Base-by-base conservation (phyloP, 2,797 vertebrate species). In the Hippopotamyrus pictus region DNA sequence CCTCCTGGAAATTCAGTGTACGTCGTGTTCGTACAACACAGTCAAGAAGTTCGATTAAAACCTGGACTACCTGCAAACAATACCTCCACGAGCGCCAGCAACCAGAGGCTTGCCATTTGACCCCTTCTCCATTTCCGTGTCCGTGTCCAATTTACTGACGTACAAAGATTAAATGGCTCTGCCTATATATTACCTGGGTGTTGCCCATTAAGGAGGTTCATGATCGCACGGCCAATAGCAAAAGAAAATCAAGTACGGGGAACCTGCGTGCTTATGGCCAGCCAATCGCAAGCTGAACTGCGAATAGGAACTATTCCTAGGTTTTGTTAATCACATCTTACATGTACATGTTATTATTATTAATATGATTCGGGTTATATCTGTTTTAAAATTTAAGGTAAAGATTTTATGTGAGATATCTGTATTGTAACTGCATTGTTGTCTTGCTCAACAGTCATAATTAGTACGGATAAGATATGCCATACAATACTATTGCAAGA, bases 41-140 rank as follows among this genome's bases (percentile, higher is more conserved):
- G 3, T 84, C 22, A 84, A 86, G 25, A 29, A 86, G 50, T 33
- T 53, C 7, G 84, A 86, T 37, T 37, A 29, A 86, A 57, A 54
- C 25, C 22, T 9, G 0, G 37, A 88, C 37, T 91, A 96, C 95
- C 95, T 95, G 93, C 95, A 95, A 7, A 86, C 62, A 57, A 92
- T 90, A 87, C 53, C 88, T 9, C 17, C 88, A 12, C n/a, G 44
- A 48, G 83, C 54, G 46, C 62, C 0, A 44, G 6, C 0, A 1
- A n/a, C 84, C 59, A 90, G 86, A 0, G 90, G 54, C 0, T 89
- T 90, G 25, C 65, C 19, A 29, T n/a, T 0, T 0, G 90, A 53
- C 12, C 85, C 5, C 0, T 29, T 41, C 88, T 95, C 94, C 92
- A 93, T 93, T 73, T 84, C n/a, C 0, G 14, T 44, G 6, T 57